These are phyloP conservation scores for Sthenelais limicola DNA, from an alignment of 2,888 invertebrate species.

Conservation along the genomic window DNA sequence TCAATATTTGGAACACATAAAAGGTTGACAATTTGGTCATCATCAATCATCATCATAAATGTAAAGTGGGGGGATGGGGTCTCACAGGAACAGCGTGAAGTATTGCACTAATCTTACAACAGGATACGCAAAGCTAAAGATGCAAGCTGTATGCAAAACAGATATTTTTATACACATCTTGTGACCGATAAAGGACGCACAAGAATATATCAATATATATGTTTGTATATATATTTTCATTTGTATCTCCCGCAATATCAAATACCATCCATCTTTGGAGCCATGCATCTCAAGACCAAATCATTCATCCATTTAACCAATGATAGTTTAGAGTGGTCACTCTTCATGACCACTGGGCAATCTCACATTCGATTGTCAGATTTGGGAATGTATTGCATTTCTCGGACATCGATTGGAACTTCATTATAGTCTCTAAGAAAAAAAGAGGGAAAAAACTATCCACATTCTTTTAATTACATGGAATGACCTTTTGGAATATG, in stretches of 20 bases:
- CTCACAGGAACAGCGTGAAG: no score
- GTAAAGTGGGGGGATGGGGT: no score
- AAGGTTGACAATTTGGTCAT: no score
- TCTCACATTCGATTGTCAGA: slow-evolving; percentile 30
- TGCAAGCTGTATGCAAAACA: slow-evolving; percentile 14
- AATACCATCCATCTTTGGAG: slow-evolving; percentile 25
- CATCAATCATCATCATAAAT: neutral
- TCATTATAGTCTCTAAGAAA: no score
- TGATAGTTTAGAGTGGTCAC: slow-evolving; percentile 21
- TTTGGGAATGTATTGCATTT: slow-evolving; percentile 35
- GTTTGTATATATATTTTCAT: no score
- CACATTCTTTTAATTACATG: slow-evolving; percentile 31
- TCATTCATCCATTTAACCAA: slow-evolving; percentile 22
- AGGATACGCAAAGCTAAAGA: slow-evolving; percentile 22
- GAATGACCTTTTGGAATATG: slow-evolving; percentile 35
- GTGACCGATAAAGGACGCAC: slow-evolving; percentile 20
- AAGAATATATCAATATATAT: slow-evolving; percentile 14
- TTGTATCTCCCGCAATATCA: slow-evolving; percentile 5
- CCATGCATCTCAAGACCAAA: slow-evolving; percentile 20
- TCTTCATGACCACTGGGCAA: slow-evolving; percentile 3
- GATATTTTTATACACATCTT: slow-evolving; percentile 28
- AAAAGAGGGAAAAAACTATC: neutral
- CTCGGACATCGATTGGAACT: slow-evolving; percentile 5
- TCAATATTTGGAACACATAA: no score
- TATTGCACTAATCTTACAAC: slow-evolving; percentile 29